phyloP scores from a whole-genome alignment of 2,113 vertebrate genomes.

The Orycteropus afer region DNA sequence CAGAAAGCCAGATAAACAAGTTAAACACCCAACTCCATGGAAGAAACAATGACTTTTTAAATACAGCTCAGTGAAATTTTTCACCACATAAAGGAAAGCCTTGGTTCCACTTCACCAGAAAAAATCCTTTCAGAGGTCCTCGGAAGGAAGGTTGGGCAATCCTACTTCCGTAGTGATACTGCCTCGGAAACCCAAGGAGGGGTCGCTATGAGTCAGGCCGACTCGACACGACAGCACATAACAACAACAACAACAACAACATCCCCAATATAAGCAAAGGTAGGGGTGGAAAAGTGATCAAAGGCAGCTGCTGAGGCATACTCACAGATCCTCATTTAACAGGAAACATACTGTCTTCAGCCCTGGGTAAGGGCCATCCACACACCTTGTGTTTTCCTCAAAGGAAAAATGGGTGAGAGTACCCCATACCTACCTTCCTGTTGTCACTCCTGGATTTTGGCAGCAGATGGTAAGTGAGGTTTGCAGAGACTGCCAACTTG shows the following conservation, averaged over 20 bases:
- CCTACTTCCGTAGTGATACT: too few species aligned
- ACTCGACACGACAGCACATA: too few species aligned
- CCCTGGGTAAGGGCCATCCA: neutral
- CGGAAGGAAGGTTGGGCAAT: too few species aligned
- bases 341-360: slow-evolving; percentile 18
- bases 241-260: too few species aligned
- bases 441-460: neutral
- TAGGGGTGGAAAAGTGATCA: neutral
- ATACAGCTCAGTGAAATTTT: slow-evolving; percentile 20
- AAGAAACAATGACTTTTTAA: slow-evolving; percentile 54
- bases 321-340: neutral
- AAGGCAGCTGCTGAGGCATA: neutral
- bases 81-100: slow-evolving; percentile 27
- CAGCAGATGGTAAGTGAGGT: slow-evolving; percentile 3
- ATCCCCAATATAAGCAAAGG: slow-evolving; percentile 10
- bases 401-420: neutral
- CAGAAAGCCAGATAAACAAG: slow-evolving; percentile 71
- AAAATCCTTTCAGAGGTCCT: slow-evolving; percentile 49
- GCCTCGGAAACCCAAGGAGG: too few species aligned
- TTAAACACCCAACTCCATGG: slow-evolving; percentile 4
- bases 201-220: too few species aligned
- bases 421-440: neutral
- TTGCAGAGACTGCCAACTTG: slow-evolving; percentile 22
- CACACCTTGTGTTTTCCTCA: neutral
- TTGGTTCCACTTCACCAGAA: neutral